A percentile compares a stretch with the other conserved stretches of the same genome.
Evolutionary conservation across 92 coral and sea anemone species (phyloP).

Genomic region (Phenganax subtilis): DNA sequence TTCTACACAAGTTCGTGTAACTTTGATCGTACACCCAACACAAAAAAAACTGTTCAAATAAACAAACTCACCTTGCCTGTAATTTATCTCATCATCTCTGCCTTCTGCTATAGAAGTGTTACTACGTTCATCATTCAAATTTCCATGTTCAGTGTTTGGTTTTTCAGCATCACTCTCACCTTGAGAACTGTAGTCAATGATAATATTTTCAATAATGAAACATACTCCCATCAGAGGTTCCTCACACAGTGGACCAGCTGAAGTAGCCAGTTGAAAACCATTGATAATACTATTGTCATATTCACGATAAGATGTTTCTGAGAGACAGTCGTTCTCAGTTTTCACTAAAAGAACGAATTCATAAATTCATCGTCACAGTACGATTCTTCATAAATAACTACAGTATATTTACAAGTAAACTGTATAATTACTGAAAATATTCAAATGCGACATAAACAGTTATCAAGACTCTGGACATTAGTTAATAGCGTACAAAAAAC

Average conservation of each 20-base stretch:
- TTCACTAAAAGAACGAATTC: constrained; percentile 1
- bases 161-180: neutral
- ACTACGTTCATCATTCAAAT: neutral
- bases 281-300: constrained; percentile 87
- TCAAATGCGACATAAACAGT: neutral
- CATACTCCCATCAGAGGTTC: constrained; percentile 99
- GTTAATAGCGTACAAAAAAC: too few species aligned
- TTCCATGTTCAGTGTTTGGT: neutral
- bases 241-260: constrained; percentile 89
- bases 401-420: neutral
- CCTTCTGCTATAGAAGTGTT: neutral
- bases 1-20: neutral
- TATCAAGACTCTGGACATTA: too few species aligned
- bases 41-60: too few species aligned
- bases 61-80: neutral
- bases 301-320: constrained; percentile 52
- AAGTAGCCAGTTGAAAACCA: constrained; percentile 86
- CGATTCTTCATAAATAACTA: too few species aligned
- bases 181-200: neutral
- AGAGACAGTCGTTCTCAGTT: neutral
- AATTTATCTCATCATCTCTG: neutral
- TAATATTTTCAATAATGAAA: constrained; percentile 67
- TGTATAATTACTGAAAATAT: neutral
- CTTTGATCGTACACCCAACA: too few species aligned
- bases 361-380: neutral